These are phyloP conservation scores for Rhopalosiphum padi DNA, from an alignment of 1,140 invertebrate genomes.

Conservation along the genomic window DNA sequence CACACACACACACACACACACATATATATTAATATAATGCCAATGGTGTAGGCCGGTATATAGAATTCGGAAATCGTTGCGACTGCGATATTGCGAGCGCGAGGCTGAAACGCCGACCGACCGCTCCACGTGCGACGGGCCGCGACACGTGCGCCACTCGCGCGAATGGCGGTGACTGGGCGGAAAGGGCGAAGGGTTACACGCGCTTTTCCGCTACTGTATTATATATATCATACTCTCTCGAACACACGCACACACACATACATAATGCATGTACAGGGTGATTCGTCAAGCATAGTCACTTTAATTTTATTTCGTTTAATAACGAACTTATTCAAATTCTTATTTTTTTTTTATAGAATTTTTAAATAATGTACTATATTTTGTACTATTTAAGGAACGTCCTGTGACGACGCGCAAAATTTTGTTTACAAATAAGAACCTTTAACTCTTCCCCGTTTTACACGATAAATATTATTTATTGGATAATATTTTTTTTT, in stretches of 20 bases:
- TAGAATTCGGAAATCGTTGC: background rate
- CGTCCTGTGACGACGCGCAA: no score
- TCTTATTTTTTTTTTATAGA: no score
- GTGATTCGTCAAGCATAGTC: background rate
- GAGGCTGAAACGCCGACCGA: background rate
- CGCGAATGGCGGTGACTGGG: background rate
- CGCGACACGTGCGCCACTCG: constrained; percentile 16
- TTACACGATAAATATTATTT: no score
- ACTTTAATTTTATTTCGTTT: no score
- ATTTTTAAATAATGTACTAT: no score
- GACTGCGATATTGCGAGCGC: background rate
- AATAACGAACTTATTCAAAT: no score
- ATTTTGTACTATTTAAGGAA: no score
- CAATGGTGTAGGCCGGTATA: background rate
- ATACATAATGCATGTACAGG: background rate
- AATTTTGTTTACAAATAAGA: no score
- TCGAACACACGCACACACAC: background rate
- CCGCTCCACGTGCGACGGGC: background rate
- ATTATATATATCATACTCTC: background rate
- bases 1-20: no score
- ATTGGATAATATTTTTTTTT: no score
- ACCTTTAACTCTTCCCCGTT: no score
- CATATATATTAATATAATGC: no score
- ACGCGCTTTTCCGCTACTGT: constrained; percentile 21
- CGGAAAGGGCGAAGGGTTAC: background rate